Evolutionary conservation across 1,140 invertebrate genomes (phyloP), one percentile per base, ranked within the genome.

Genomic region (Theocolax elegans): DNA sequence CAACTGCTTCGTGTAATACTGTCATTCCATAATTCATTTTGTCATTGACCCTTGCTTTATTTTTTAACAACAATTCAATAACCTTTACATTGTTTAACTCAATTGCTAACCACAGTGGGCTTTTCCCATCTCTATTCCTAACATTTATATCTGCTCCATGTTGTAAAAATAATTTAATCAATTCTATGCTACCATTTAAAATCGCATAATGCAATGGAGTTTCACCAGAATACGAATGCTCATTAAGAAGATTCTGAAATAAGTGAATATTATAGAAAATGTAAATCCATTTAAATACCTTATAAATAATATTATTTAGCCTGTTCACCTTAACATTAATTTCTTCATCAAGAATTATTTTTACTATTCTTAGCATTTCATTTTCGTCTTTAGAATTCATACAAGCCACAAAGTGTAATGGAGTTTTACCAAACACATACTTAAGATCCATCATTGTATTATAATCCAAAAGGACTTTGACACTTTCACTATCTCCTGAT

Each of bases 71-170:
- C 4, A 64, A 17, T 8, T 49, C 17, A 9, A 31, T 27, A 17
- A 53, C 17, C 6, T 51, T 53, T 4, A n/a, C 12, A 13, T 53
- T 51, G 6, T 23, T 40, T 17, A 3, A 40, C 15, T 64, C 62
- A 15, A 64, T 25, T 2, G 46, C 46, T 1, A 64, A 25, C 3
- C 38, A 64, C 2, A 64, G 13, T 19, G 62, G 31, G n/a, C 29
- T 51, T 27, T 64, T 64, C 6, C 62, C 62, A 40, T 64, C 62
- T 38, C 62, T 49, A n/a, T 40, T 64, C 40, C 53, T 64, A 3
- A 48, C 62, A 17, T 64, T 64, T 0, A 53, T 31, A 27, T 64
- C 49, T 23, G 48, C 62, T 40, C 62, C 62, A 23, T 64, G 40
- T 8, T 38, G 27, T 19, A 64, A 27, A 23, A 51, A 53, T 40